Evolutionary conservation across 1,140 invertebrate species (phyloP).

Genomic region (Rhagoletis zephyria): DNA sequence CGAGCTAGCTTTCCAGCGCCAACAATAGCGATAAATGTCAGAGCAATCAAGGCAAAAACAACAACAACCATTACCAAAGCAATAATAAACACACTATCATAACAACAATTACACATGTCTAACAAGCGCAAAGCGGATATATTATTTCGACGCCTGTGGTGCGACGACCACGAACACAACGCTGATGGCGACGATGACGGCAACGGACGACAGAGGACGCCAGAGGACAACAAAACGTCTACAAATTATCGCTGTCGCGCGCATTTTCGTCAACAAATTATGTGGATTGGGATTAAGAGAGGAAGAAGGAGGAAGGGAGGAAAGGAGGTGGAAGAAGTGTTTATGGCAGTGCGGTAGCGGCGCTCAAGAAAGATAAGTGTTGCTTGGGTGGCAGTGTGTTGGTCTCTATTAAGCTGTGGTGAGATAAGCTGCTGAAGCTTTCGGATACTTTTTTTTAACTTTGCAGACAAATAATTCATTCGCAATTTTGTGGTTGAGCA

Average conservation of each 20-base stretch:
- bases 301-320: neutral
- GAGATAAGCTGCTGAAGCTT: conserved; percentile 38
- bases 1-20: neutral
- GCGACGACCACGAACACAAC: neutral
- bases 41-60: conserved; percentile 38
- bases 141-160: conserved; percentile 48
- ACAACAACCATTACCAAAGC: conserved; percentile 1
- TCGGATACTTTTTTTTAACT: conserved; percentile 11
- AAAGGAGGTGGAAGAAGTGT: neutral
- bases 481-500: conserved; percentile 41
- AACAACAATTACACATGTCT: conserved; percentile 52
- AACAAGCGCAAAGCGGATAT: conserved; percentile 39
- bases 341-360: neutral
- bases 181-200: neutral
- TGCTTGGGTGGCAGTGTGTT: neutral
- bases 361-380: neutral
- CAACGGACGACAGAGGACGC: neutral
- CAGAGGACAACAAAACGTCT: neutral
- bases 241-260: conserved; percentile 49
- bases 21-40: conserved; percentile 40
- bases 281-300: neutral
- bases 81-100: conserved; percentile 50
- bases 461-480: conserved; percentile 37
- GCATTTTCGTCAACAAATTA: conserved; percentile 23
- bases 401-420: neutral